Percentiles rank a stretch among this genome's conserved stretches.
Evolutionary conservation across 2,888 invertebrate genomes (phyloP).

Genomic region (Operophtera brumata): DNA sequence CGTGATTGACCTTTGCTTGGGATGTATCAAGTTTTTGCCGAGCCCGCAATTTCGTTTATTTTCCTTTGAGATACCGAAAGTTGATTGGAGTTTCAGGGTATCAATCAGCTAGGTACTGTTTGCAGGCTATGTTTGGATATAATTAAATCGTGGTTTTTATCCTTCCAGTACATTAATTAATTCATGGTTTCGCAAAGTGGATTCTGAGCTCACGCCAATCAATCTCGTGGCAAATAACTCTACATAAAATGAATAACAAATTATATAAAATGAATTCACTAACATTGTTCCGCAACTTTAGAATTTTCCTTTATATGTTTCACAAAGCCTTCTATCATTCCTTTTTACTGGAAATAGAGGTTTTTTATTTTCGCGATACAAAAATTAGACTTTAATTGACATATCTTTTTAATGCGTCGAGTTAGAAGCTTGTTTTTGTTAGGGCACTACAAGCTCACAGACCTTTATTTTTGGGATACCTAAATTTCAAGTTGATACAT

Average conservation of each 20-base stretch:
- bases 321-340: background rate
- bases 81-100: slow-evolving; percentile 16
- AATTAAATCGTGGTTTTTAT: slow-evolving; percentile 1
- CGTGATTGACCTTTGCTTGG: slow-evolving; percentile 21
- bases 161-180: background rate
- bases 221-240: background rate
- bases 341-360: background rate
- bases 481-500: too few relatives aligned
- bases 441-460: too few relatives aligned
- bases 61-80: slow-evolving; percentile 19
- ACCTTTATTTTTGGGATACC: too few relatives aligned
- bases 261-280: too few relatives aligned
- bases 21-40: slow-evolving; percentile 5
- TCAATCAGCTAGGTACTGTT: slow-evolving; percentile 13
- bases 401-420: too few relatives aligned
- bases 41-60: slow-evolving; percentile 17
- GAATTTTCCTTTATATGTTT: too few relatives aligned
- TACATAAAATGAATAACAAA: too few relatives aligned
- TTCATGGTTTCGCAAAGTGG: background rate
- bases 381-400: too few relatives aligned
- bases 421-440: too few relatives aligned
- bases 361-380: too few relatives aligned
- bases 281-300: background rate
- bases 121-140: slow-evolving; percentile 11
- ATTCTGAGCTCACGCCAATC: background rate